Evolutionary conservation across 2,888 invertebrate genomes (phyloP), one percentile per base, ranked within the genome.

Genomic region (Rhagonycha fulva): DNA sequence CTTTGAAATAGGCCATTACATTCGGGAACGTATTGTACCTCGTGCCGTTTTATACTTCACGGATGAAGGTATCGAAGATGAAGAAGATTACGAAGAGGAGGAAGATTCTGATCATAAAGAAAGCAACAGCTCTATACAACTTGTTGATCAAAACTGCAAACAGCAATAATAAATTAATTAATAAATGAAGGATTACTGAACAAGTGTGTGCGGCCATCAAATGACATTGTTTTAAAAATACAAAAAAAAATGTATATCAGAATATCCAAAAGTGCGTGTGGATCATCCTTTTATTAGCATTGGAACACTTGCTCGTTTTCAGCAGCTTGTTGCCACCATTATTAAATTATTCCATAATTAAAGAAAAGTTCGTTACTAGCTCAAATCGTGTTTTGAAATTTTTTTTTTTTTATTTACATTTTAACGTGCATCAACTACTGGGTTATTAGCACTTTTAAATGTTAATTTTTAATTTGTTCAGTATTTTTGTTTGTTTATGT

Each of bases 1-100:
- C 89, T 99, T 98, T 89, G 99, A 99, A 91, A 96, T 99, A 87
- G 99, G 99, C 3, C 99, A 99, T 89, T 97, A 98, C 78, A 94
- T 99, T 86, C 94, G 98, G 83, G 98, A 99, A 88, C 93, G 98
- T 81, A 94, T 99, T 81, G 95, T 99, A 79, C 98, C 99, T n/a
- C 94, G 97, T 86, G 99, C 99, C 76, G 96, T 98, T 72, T 92
- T 99, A 69, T 98, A 96, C 86, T 99, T 94, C 89, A 99, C 99
- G 77, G 99, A 99, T 85, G 95, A 95, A 88, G 92, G 91, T 68
- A 78, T 81, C 47, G 79, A 80, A 70, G 95, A 95, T 75, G 95
- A 95, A 75, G 94, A 94, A 66, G 93, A 93, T 73, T 93, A 94
- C 77, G 93, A 94, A 79, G 93, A 92, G 76, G 93, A 92, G 81